A percentile compares a stretch with the other conserved stretches of the same genome.
These are phyloP conservation scores for Polypedilum pembai DNA, from an alignment of 1,140 invertebrate species.

Conservation along the genomic window DNA sequence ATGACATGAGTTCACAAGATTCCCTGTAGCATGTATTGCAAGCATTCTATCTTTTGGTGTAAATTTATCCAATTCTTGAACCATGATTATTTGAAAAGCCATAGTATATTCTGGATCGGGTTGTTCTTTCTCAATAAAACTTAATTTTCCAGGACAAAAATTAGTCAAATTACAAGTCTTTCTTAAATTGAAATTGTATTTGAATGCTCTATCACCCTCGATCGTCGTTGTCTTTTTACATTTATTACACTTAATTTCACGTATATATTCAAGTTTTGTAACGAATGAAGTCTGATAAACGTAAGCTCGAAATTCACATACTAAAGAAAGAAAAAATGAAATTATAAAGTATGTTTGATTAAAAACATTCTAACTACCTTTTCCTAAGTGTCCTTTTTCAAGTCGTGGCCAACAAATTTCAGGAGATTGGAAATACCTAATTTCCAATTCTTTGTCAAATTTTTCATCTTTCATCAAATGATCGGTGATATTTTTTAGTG, in stretches of 20 bases:
- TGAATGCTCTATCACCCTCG: background rate
- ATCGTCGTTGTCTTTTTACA: background rate
- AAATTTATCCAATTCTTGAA: background rate
- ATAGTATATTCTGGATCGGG: background rate
- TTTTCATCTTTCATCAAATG: background rate
- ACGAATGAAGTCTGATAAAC: background rate
- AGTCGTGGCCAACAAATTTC: background rate
- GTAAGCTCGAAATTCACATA: background rate
- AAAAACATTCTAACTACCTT: too few relatives aligned
- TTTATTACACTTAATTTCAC: background rate
- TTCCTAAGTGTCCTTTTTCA: too few relatives aligned
- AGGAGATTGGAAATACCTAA: background rate
- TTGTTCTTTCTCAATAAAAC: background rate
- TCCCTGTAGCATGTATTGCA: slow-evolving; percentile 75
- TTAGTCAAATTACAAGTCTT: background rate
- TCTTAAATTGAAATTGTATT: background rate
- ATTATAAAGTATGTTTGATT: too few relatives aligned
- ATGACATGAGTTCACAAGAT: slow-evolving; percentile 79
- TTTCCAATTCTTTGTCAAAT: background rate
- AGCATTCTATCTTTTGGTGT: slow-evolving; percentile 43
- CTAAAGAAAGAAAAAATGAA: too few relatives aligned
- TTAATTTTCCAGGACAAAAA: background rate
- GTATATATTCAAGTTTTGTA: background rate
- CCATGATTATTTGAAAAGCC: background rate
- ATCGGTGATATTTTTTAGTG: background rate